Percentiles rank a stretch among this genome's conserved stretches.
phyloP scores from a whole-genome alignment of 1,140 invertebrate genomes.

The Bombus breviceps region DNA sequence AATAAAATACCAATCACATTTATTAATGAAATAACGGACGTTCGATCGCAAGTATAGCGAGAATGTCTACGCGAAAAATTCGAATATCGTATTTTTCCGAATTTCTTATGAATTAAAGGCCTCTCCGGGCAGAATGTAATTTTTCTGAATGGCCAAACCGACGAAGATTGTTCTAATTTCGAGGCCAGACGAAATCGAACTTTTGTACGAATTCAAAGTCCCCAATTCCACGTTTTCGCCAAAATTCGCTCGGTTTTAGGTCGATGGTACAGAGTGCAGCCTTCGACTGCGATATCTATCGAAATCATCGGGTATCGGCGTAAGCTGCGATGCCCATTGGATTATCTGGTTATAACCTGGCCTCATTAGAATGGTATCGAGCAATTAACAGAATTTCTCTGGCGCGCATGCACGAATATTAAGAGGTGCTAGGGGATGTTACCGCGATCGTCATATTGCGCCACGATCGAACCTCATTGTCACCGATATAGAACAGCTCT shows the following conservation, averaged over 20 bases:
- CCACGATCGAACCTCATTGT: background rate
- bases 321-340: background rate
- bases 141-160: background rate
- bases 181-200: background rate
- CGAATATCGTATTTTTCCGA: background rate
- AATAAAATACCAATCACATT: background rate
- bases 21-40: background rate
- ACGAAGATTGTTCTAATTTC: background rate
- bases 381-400: slow-evolving; percentile 51
- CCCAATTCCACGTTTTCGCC: background rate
- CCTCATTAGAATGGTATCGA: slow-evolving; percentile 30
- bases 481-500: background rate
- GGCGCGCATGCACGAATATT: slow-evolving; percentile 1
- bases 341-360: background rate
- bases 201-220: too few species aligned
- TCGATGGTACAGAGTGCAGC: background rate
- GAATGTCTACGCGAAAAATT: background rate
- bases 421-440: too few species aligned
- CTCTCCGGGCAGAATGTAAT: background rate
- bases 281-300: slow-evolving; percentile 20
- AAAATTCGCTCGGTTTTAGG: background rate
- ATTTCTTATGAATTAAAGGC: too few species aligned
- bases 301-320: slow-evolving; percentile 7
- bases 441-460: background rate
- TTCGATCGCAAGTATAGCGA: too few species aligned